Evolutionary conservation across 2,113 vertebrate genomes (phyloP).

Genomic region (Dipodomys ordii): DNA sequence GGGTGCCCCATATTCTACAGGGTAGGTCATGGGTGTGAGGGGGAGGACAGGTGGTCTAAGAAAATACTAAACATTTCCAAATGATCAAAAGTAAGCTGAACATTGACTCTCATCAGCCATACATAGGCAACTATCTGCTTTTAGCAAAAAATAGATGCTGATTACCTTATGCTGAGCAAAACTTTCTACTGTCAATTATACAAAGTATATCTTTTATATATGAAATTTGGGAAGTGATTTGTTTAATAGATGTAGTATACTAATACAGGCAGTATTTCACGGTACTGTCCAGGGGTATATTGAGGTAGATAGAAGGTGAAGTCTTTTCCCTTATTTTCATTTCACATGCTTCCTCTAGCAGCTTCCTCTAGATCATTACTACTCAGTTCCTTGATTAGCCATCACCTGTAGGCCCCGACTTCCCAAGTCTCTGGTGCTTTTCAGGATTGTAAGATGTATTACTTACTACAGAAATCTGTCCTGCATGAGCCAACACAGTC

Average conservation of each 20-base stretch:
- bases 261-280: slow-evolving; percentile 2
- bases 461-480: background rate
- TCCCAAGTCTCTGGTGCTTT: background rate
- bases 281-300: background rate
- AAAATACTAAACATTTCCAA: background rate
- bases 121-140: background rate
- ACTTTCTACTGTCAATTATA: background rate
- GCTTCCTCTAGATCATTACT: background rate
- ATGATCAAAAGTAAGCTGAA: background rate
- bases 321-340: background rate
- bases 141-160: background rate
- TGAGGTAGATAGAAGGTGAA: background rate
- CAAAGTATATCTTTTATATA: slow-evolving; percentile 24
- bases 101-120: background rate
- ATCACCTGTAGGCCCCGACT: background rate
- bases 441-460: background rate
- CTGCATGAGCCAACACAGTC: background rate
- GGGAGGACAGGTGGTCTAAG: background rate
- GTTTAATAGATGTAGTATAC: background rate
- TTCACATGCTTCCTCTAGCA: background rate
- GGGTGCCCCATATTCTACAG: background rate
- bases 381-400: background rate
- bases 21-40: background rate
- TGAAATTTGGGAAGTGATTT: background rate
- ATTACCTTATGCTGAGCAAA: background rate